These are phyloP conservation scores for Psammodynastes pulverulentus DNA, from an alignment of 2,113 vertebrate species.

Conservation along the genomic window DNA sequence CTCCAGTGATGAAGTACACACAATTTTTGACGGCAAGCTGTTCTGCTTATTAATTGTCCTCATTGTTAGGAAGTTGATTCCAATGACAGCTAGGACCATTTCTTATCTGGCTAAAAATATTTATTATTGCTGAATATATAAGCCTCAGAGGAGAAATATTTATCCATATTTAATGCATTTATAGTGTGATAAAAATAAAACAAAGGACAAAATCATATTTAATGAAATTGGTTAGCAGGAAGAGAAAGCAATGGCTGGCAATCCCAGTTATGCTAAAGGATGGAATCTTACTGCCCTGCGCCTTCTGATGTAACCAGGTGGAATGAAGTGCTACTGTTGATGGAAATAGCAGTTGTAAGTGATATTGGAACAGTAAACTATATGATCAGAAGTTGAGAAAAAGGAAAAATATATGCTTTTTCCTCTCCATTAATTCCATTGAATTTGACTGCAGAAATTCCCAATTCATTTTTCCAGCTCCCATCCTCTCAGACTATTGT, in stretches of 20 bases:
- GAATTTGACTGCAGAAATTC: not conserved
- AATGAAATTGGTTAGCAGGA: not conserved
- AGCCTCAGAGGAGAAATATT: not conserved
- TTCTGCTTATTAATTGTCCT: too few species aligned
- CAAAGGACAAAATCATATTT: not conserved
- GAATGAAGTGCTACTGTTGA: not conserved
- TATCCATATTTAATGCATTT: not conserved
- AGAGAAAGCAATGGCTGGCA: not conserved
- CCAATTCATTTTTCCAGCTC: not conserved
- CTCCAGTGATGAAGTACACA: too few species aligned
- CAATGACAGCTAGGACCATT: not conserved
- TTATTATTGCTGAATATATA: not conserved
- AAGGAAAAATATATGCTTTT: not conserved
- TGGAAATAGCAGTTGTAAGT: not conserved
- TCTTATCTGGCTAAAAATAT: not conserved
- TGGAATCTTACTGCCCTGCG: not conserved
- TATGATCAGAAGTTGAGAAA: not conserved
- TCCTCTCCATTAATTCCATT: not conserved
- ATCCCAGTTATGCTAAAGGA: not conserved
- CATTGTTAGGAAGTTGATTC: too few species aligned
- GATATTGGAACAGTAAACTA: not conserved
- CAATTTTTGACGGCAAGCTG: too few species aligned
- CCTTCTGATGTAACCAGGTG: not conserved
- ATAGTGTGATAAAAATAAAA: not conserved
- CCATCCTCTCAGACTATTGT: accelerated